These are phyloP conservation scores for Agonopterix alstromeriana DNA, from an alignment of 2,888 invertebrate species.

Conservation along the genomic window DNA sequence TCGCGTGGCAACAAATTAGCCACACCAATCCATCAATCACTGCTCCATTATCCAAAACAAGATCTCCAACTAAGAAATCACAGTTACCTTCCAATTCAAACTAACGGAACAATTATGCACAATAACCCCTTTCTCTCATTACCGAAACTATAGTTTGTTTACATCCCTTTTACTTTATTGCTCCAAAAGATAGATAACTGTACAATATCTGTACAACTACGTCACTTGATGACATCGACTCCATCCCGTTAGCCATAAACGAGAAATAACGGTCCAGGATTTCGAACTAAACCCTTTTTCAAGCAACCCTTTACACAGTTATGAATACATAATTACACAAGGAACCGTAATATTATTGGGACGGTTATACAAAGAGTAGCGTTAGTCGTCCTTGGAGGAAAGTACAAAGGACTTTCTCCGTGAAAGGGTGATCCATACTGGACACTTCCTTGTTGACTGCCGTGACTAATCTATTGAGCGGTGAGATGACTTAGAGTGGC, in stretches of 20 bases:
- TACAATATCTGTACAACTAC: slow-evolving; percentile 25
- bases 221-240: slow-evolving; percentile 36
- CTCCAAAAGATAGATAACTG: slow-evolving; percentile 20
- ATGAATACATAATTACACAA: slow-evolving; percentile 67
- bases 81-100: not conserved
- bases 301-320: slow-evolving; percentile 56
- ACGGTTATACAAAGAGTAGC: slow-evolving; percentile 60
- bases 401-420: slow-evolving; percentile 65
- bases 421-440: slow-evolving; percentile 38
- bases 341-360: slow-evolving; percentile 55
- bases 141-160: slow-evolving; percentile 28
- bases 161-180: slow-evolving; percentile 14
- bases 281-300: slow-evolving; percentile 55
- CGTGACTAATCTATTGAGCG: slow-evolving; percentile 40
- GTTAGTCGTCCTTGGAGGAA: slow-evolving; percentile 57
- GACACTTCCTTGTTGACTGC: slow-evolving; percentile 47
- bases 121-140: slow-evolving; percentile 35
- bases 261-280: slow-evolving; percentile 39
- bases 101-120: slow-evolving; percentile 4
- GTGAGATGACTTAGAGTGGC: too few species aligned
- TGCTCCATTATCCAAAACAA: not conserved
- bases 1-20: not conserved
- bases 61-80: not conserved
- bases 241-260: slow-evolving; percentile 55
- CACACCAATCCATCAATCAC: not conserved